Percentiles rank a stretch among this genome's conserved stretches.
Evolutionary conservation across 2,888 invertebrate species (phyloP).

Genomic region (Apoderus coryli): DNA sequence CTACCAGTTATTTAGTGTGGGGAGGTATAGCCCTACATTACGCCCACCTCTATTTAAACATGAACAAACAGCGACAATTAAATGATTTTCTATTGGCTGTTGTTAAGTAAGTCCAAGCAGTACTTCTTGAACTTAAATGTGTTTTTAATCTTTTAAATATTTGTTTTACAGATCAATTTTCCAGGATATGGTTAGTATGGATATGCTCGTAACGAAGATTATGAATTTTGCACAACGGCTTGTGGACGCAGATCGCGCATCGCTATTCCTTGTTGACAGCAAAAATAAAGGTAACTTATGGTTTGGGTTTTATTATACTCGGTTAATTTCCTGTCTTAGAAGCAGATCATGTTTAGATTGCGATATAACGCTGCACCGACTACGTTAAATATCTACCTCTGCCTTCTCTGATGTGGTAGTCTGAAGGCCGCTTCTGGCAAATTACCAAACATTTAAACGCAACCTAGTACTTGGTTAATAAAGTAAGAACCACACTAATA

Average conservation of each 20-base stretch:
- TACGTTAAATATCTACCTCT: too few relatives aligned
- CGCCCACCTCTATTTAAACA: slow-evolving; percentile 50
- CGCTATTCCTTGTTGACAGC: slow-evolving; percentile 65
- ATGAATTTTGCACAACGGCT: slow-evolving; percentile 71
- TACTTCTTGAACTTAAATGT: too few relatives aligned
- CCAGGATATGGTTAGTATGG: slow-evolving; percentile 76
- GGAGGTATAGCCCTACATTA: slow-evolving; percentile 56
- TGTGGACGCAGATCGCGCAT: slow-evolving; percentile 72
- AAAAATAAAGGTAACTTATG: slow-evolving; percentile 39
- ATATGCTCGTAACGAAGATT: slow-evolving; percentile 65
- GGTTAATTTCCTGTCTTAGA: too few relatives aligned
- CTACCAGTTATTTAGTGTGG: slow-evolving; percentile 50
- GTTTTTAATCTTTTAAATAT: neutral
- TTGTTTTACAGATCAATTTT: slow-evolving; percentile 55
- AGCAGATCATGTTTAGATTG: too few relatives aligned
- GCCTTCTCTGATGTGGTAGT: too few relatives aligned
- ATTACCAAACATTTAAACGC: too few relatives aligned
- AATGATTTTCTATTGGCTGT: slow-evolving; percentile 66
- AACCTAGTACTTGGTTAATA: too few relatives aligned
- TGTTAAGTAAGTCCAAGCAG: slow-evolving; percentile 59
- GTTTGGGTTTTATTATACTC: too few relatives aligned
- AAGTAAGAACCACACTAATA: too few relatives aligned
- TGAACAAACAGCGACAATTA: slow-evolving; percentile 55
- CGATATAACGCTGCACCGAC: too few relatives aligned
- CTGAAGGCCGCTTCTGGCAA: too few relatives aligned